phyloP scores from a whole-genome alignment of 2,113 vertebrate species.

The Cryptotis parvus region DNA sequence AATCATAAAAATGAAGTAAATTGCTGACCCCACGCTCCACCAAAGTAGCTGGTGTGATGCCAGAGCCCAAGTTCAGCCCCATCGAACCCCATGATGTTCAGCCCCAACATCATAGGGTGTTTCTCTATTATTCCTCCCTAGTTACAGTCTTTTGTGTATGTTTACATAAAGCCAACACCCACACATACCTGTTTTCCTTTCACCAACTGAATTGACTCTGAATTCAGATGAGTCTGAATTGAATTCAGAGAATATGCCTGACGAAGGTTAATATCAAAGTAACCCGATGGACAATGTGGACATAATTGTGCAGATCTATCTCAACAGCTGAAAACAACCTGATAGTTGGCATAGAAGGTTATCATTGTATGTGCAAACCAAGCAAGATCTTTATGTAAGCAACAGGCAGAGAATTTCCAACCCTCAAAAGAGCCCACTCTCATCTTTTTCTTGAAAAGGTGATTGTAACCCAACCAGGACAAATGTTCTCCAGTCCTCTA shows the following conservation, averaged over 20 bases:
- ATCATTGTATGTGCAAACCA: background rate
- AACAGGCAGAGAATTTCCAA: background rate
- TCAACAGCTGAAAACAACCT: background rate
- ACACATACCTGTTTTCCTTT: background rate
- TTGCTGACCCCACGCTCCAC: background rate
- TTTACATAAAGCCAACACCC: background rate
- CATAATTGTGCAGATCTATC: background rate
- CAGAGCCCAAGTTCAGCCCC: background rate
- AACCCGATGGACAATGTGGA: background rate
- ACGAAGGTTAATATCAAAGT: background rate
- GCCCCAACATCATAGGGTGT: background rate
- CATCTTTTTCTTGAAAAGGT: constrained; percentile 19
- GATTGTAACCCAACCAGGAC: too few species aligned
- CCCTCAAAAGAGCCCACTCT: background rate
- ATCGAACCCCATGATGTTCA: too few species aligned
- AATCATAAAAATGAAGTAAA: background rate
- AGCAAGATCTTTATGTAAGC: background rate
- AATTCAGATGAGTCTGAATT: too few species aligned
- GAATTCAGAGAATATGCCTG: constrained; percentile 32
- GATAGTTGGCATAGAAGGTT: background rate
- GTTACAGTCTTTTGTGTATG: background rate
- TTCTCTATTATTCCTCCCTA: background rate
- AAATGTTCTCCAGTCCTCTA: background rate
- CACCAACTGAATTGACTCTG: too few species aligned
- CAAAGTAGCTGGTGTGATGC: background rate